These are phyloP conservation scores for Selene dorsalis DNA, from an alignment of 2,797 vertebrate genomes.

Conservation along the genomic window DNA sequence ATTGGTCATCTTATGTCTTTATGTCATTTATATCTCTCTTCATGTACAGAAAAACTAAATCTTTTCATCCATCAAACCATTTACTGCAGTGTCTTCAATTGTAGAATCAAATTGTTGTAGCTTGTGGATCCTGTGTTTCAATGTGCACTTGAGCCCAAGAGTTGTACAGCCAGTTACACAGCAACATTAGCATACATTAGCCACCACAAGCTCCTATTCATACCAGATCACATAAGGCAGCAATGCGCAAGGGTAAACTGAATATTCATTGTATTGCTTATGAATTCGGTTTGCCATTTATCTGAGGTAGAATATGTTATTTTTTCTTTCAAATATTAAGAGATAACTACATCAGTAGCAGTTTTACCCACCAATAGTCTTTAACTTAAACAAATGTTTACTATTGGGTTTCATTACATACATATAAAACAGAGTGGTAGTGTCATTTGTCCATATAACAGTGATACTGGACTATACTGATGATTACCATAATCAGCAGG, in stretches of 20 bases:
- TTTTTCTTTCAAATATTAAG: too few relatives aligned
- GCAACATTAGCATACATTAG: not conserved
- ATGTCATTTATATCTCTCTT: too few relatives aligned
- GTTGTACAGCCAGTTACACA: not conserved
- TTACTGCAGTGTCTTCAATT: too few relatives aligned
- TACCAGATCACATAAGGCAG: not conserved
- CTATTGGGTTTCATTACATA: conserved; percentile 31
- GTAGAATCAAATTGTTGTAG: too few relatives aligned
- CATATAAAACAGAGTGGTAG: conserved; percentile 15
- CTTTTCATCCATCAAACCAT: too few relatives aligned
- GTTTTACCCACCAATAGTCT: too few relatives aligned
- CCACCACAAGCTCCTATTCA: not conserved
- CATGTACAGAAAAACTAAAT: too few relatives aligned
- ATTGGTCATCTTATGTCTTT: too few relatives aligned
- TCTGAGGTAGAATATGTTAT: not conserved
- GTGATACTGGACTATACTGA: conserved; percentile 34
- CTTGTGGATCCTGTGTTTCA: too few relatives aligned
- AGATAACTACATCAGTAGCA: too few relatives aligned
- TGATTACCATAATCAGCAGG: conserved; percentile 34
- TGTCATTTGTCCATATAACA: conserved; percentile 36
- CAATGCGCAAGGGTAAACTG: not conserved
- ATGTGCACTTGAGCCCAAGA: too few relatives aligned
- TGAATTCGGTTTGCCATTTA: not conserved
- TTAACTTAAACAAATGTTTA: too few relatives aligned
- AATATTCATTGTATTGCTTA: not conserved